phyloP scores from a whole-genome alignment of 2,797 vertebrate species.

The Sphenodon punctatus region DNA sequence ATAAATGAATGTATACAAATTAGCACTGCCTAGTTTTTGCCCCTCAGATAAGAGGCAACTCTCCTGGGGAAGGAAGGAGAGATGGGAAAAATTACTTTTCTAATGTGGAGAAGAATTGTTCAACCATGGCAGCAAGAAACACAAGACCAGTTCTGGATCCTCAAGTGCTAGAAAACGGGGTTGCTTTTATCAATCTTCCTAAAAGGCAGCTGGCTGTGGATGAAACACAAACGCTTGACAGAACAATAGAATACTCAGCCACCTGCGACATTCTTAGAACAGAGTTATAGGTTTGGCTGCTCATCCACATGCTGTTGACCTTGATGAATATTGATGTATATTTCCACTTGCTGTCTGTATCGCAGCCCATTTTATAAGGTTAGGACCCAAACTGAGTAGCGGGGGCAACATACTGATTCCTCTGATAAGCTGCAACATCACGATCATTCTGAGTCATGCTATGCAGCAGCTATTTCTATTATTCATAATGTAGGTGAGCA shows the following conservation, averaged over 20 bases:
- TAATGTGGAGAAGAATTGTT: neutral
- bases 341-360: neutral
- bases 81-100: neutral
- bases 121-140: neutral
- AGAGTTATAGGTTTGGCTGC: neutral
- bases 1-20: no score
- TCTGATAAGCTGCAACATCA: neutral
- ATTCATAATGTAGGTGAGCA: neutral
- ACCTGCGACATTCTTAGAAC: neutral
- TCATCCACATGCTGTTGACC: neutral
- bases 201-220: neutral
- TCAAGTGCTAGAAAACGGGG: neutral
- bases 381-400: neutral
- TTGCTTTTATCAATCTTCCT: neutral
- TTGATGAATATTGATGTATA: neutral
- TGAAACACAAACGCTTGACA: neutral
- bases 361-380: neutral
- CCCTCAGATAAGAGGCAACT: no score
- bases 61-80: neutral
- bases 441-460: neutral
- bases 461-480: neutral
- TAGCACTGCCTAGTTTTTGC: no score
- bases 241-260: neutral
- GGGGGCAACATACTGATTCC: neutral
- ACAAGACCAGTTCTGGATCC: neutral